phyloP scores from a whole-genome alignment of 1,140 invertebrate species.

The Brachionus rotundiformis region DNA sequence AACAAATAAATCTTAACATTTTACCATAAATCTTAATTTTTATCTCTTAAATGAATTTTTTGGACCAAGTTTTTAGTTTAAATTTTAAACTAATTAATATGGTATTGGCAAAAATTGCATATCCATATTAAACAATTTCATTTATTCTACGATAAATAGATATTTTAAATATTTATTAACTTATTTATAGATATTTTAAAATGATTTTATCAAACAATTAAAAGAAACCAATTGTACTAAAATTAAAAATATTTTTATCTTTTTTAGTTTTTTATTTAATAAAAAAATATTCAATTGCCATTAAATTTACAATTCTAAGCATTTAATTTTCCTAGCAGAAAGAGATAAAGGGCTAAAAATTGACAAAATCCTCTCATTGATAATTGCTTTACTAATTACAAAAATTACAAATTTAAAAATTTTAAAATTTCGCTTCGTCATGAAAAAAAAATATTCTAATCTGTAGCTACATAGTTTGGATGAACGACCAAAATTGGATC shows the following conservation, averaged over 20 bases:
- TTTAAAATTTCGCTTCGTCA: not conserved
- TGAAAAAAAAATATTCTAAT: conserved; percentile 39
- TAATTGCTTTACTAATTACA: not conserved
- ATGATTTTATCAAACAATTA: no score
- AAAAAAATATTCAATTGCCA: conserved; percentile 20
- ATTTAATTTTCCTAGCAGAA: not conserved
- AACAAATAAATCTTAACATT: conserved; percentile 14
- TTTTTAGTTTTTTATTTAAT: not conserved
- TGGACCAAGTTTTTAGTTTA: no score
- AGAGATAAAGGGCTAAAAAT: not conserved
- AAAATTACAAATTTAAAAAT: conserved; percentile 21
- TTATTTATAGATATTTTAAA: no score
- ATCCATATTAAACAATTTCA: no score
- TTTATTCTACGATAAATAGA: no score
- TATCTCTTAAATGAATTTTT: not conserved
- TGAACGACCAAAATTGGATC: conserved; percentile 88
- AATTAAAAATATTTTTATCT: no score
- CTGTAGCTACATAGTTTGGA: conserved; percentile 87
- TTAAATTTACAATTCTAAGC: not conserved
- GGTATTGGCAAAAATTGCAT: no score
- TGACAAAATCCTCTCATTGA: not conserved
- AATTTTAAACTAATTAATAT: no score
- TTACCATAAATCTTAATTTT: not conserved
- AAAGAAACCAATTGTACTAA: no score
- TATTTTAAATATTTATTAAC: no score